Evolutionary conservation across 1,140 invertebrate genomes (phyloP), one percentile per base, ranked within the genome.

Genomic region (Probaryconus sp.): DNA sequence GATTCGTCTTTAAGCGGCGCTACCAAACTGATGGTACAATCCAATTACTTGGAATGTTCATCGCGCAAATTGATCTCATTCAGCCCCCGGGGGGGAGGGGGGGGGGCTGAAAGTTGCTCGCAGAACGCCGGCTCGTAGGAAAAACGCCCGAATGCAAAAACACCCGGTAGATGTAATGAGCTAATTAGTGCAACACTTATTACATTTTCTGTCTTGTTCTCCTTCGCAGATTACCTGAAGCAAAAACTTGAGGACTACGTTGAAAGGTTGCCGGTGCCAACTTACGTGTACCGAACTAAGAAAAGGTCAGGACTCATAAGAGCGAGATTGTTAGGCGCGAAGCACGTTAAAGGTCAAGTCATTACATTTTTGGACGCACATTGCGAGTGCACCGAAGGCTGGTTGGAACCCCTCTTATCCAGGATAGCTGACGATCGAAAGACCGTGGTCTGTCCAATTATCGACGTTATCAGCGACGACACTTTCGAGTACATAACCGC

Each of bases 391-490:
- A 94, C 93, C 77, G 94, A 96, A 89, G 97, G 97, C 3, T 99
- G 97, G 97, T 84, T 99, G 45, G 97, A 98, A 81, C 97, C 97
- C 4, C 85, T 99, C 1, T 81, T 99, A 9, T 90, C 94, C 7
- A 91, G 97, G 76, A 97, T 99, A 69, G 95, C 95, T 1, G 91
- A 95, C 80, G 94, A 99, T 88, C 92, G 96, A 71, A 96, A 92
- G 78, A 95, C 96, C 0, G 97, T 99, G 5, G 97, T 98, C 5
- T 98, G 97, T 89, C 97, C 97, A 3, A 98, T 99, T 67, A 99
- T 99, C 80, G 97, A 99, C 89, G 97, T 99, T 13, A 98, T 99
- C 79, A 97, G 96, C 51, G 97, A 98, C 85, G 96, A 98, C 78
- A 97, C 95, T 7, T 99, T 99, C 88, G 96, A 98, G 86, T 99